Evolutionary conservation across 2,113 vertebrate species (phyloP).

Genomic region (Coryphaenoides rupestris): DNA sequence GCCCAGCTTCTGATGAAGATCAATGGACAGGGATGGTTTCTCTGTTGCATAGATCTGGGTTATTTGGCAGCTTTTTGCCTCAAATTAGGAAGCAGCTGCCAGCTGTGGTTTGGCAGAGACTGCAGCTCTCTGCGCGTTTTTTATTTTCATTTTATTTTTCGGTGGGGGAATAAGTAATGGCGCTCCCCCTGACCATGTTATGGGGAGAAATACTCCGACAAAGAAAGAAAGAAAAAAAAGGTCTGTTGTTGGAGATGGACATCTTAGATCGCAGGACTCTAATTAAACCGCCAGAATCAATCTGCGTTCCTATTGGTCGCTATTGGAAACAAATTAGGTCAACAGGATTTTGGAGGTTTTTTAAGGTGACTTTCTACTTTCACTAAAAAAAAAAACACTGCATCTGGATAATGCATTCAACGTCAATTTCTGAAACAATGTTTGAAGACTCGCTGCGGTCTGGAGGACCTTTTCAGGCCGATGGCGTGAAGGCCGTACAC

Average conservation of each 20-base stretch:
- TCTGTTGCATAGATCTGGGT: conserved; percentile 24
- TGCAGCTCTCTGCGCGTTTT: conserved; percentile 2
- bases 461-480: conserved; percentile 23
- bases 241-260: neutral
- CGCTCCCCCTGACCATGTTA: conserved; percentile 19
- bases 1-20: conserved; percentile 16
- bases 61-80: conserved; percentile 22
- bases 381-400: too few species aligned
- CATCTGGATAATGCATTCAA: too few species aligned
- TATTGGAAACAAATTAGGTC: too few species aligned
- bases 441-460: neutral
- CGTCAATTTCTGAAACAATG: neutral
- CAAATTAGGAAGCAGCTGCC: conserved; percentile 15
- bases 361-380: too few species aligned
- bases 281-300: too few species aligned
- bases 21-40: conserved; percentile 23
- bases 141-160: neutral
- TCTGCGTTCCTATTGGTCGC: too few species aligned
- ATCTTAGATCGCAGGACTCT: neutral
- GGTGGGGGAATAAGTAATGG: conserved; percentile 18
- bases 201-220: conserved; percentile 19
- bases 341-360: too few species aligned
- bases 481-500: conserved; percentile 24
- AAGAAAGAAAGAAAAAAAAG: neutral
- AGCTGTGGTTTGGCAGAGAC: conserved; percentile 33